phyloP scores from a whole-genome alignment of 2,888 invertebrate genomes.

The Parnassius orleans region DNA sequence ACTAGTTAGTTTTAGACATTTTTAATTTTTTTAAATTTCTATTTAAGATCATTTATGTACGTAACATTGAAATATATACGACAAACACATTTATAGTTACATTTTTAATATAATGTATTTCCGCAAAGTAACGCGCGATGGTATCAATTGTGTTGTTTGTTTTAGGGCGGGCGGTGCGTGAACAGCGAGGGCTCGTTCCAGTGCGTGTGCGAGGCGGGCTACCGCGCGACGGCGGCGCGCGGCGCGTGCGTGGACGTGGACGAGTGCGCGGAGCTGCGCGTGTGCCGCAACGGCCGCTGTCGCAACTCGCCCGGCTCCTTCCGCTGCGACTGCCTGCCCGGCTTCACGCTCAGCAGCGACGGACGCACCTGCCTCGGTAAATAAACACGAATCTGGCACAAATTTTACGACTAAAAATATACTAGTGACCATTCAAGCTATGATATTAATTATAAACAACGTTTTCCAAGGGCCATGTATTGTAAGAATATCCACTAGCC shows the following conservation, averaged over 20 bases:
- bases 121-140: no score
- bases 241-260: slow-evolving; percentile 74
- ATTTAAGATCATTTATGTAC: no score
- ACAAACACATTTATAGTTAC: no score
- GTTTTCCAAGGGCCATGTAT: no score
- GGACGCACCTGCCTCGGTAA: slow-evolving; percentile 89
- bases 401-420: no score
- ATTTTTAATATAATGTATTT: no score
- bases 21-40: no score
- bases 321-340: slow-evolving; percentile 89
- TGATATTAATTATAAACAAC: no score
- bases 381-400: slow-evolving; percentile 3
- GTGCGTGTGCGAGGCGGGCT: slow-evolving; percentile 91
- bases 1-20: no score
- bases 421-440: no score
- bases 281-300: slow-evolving; percentile 89
- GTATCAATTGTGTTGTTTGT: background rate
- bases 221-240: slow-evolving; percentile 80
- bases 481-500: no score
- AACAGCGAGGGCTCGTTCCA: slow-evolving; percentile 92
- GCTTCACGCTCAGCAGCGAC: slow-evolving; percentile 89
- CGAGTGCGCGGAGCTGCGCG: slow-evolving; percentile 86
- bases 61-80: no score
- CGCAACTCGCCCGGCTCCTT: slow-evolving; percentile 90
- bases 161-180: slow-evolving; percentile 88